Base-by-base conservation (phyloP, 2,888 invertebrate species). In the Ennomos quercinarius region DNA sequence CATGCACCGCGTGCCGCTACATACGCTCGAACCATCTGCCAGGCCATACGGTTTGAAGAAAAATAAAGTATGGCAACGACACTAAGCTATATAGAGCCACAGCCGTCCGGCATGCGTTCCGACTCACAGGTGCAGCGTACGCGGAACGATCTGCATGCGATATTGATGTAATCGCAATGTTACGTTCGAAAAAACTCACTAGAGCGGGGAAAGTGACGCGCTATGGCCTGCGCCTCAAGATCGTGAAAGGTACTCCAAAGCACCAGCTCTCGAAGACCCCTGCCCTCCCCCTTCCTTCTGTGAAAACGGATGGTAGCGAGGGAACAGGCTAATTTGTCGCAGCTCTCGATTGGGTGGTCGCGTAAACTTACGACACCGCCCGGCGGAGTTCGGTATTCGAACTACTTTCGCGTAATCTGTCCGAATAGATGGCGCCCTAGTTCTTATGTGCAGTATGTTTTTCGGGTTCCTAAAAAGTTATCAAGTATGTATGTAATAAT, bases 381-480 rank as follows among this genome's bases (percentile, higher is more conserved):
- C 69, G 69, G 72, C 59, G 81, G 77, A 81, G 84, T 81, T 84
- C 80, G 88, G 89, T 87, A 89, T 91, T 91, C 88, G 89, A 87
- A 87, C 90, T 89, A 91, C 90, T 91, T 91, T 91, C 89, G 90
- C 87, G 86, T 90, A 89, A 91, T 90, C 87, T 83, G 84, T 79
- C 81, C 78, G 81, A 82, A 82, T 82, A 80, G 82, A 82, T 80
- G 83, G 77, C 77, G 87, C 74, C 83, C 87, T 83, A 87, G 78
- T 87, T 87, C 79, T 67, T 62, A 61, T 51, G 61, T 61, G 61
- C 52, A 44, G 49, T 57, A 49, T 43, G 48, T 52, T 46, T 61
- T 53, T 53, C 9, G 44, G 36, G n/a, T 39, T 27, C 6, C 44
- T 43, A 36, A 41, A 11, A 34, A 39, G 12, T 38, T 8, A 38